A percentile compares a stretch with the other conserved stretches of the same genome.
phyloP scores from a whole-genome alignment of 2,888 invertebrate genomes.

The Spilarctia lutea region DNA sequence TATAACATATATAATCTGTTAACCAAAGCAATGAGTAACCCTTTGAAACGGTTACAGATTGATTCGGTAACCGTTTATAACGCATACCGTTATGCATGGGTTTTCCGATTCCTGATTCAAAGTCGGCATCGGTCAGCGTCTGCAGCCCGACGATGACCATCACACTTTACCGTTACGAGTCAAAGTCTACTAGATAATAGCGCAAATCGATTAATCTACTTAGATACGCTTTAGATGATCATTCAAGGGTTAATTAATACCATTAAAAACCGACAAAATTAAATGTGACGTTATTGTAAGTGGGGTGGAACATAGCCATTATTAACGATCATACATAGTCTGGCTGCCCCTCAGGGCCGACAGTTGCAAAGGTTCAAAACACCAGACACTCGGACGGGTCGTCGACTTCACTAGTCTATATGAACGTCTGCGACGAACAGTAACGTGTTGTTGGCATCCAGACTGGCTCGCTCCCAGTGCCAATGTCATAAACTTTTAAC shows the following conservation, averaged over 20 bases:
- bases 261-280: background rate
- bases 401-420: slow-evolving; percentile 18
- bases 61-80: too few relatives aligned
- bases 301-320: slow-evolving; percentile 6
- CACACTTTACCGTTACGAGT: slow-evolving; percentile 8
- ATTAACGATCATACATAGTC: slow-evolving; percentile 1
- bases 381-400: slow-evolving; percentile 20
- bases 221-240: slow-evolving; percentile 3
- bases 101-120: too few relatives aligned
- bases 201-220: slow-evolving; percentile 17
- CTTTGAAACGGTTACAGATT: too few relatives aligned
- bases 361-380: slow-evolving; percentile 16
- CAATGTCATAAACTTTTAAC: slow-evolving; percentile 30
- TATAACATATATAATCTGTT: too few relatives aligned
- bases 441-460: slow-evolving; percentile 18
- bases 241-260: slow-evolving; percentile 17
- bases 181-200: slow-evolving; percentile 13
- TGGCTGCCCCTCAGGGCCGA: background rate
- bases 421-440: background rate
- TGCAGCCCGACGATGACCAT: background rate
- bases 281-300: background rate
- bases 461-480: slow-evolving; percentile 14
- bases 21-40: too few relatives aligned
- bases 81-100: too few relatives aligned
- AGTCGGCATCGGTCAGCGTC: slow-evolving; percentile 9